These are phyloP conservation scores for Radopholus similis DNA, from an alignment of 1,140 invertebrate species.

Conservation along the genomic window DNA sequence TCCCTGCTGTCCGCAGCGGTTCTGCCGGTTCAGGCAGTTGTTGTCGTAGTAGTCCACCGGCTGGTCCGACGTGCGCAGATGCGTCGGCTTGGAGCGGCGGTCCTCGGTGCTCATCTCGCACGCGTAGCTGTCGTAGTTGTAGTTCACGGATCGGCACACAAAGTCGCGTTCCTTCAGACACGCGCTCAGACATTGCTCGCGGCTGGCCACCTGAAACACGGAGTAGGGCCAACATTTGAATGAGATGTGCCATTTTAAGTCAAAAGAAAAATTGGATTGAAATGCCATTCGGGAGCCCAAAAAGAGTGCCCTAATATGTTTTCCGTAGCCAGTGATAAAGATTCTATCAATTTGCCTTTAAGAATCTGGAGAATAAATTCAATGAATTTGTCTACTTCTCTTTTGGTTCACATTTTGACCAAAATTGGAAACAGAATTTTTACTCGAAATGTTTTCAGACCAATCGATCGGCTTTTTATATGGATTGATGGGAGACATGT, in stretches of 20 bases:
- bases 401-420: too few species aligned
- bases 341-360: too few species aligned
- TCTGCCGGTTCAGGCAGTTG: constrained; percentile 57
- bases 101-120: constrained; percentile 59
- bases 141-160: constrained; percentile 59
- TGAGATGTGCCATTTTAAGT: background rate
- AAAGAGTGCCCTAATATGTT: too few species aligned
- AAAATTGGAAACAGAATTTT: too few species aligned
- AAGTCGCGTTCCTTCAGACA: constrained; percentile 59
- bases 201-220: constrained; percentile 52
- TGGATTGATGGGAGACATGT: too few species aligned
- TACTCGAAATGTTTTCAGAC: too few species aligned
- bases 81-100: constrained; percentile 55
- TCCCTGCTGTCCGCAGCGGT: constrained; percentile 56
- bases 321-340: background rate
- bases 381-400: too few species aligned
- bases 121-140: constrained; percentile 60
- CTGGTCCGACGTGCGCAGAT: constrained; percentile 52
- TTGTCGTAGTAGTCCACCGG: constrained; percentile 59
- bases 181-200: constrained; percentile 57
- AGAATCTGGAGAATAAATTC: too few species aligned
- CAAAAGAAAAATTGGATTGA: too few species aligned
- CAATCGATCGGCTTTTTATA: too few species aligned
- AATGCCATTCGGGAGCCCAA: too few species aligned
- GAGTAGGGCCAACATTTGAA: background rate